A percentile compares a stretch with the other conserved stretches of the same genome.
Evolutionary conservation across 2,888 invertebrate genomes (phyloP).

Genomic region (Lissonota sp.): DNA sequence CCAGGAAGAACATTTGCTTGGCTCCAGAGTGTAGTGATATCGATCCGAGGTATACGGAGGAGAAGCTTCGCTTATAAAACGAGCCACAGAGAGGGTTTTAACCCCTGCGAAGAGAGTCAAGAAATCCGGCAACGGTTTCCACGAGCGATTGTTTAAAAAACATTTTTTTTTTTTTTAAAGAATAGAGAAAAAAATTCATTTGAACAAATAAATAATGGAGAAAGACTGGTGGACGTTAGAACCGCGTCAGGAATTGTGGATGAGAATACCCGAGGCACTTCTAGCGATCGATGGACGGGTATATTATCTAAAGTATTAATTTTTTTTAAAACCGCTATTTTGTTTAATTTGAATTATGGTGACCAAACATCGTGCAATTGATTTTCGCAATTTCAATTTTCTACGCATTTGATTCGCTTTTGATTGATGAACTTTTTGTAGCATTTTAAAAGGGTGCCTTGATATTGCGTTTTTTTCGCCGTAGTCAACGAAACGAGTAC

Average conservation of each 20-base stretch:
- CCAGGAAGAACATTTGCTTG: constrained; percentile 55
- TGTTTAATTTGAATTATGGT: neutral
- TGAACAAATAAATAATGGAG: constrained; percentile 71
- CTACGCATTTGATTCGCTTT: neutral
- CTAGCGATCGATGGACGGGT: constrained; percentile 87
- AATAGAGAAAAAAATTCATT: neutral
- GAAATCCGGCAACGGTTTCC: constrained; percentile 79
- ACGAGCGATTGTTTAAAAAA: constrained; percentile 69
- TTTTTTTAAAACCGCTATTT: neutral
- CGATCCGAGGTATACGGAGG: constrained; percentile 66
- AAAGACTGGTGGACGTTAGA: constrained; percentile 81
- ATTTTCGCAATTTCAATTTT: neutral
- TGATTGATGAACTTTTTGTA: neutral
- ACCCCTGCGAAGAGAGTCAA: constrained; percentile 56
- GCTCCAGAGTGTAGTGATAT: constrained; percentile 59
- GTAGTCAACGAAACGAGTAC: too few relatives aligned
- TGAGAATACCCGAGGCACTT: constrained; percentile 85
- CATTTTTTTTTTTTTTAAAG: constrained; percentile 51
- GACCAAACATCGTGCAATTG: neutral
- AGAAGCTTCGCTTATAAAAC: constrained; percentile 51
- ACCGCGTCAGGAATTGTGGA: constrained; percentile 72
- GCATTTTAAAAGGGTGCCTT: neutral
- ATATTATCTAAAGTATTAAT: constrained; percentile 71
- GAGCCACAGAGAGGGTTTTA: constrained; percentile 54
- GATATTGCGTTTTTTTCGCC: too few relatives aligned